Evolutionary conservation across 2,888 invertebrate genomes (phyloP), one percentile per base, ranked within the genome.

Genomic region (Nasonia oneida): DNA sequence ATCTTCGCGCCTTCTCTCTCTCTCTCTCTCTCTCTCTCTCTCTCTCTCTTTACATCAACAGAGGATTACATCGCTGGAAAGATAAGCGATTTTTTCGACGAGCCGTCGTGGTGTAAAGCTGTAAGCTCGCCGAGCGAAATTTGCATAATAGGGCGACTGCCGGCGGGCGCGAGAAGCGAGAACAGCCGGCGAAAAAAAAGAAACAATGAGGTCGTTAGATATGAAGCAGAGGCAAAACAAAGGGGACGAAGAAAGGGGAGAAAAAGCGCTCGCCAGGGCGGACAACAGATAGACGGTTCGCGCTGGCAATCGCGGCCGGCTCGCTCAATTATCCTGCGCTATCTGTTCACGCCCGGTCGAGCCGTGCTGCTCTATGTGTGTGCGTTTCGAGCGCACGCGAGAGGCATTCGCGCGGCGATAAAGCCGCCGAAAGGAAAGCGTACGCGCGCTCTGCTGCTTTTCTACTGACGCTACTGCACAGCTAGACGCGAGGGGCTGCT

Each of bases 311-410:
- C 67, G 50, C 14, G 29, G 23, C 37, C 57, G 6, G 57, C 57
- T n/a, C 8, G 77, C n/a, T 67, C 79, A 79, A 84, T 79, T 84
- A 79, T 84, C 78, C 61, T n/a, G 23, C 50, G 87, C 86, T 89
- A 89, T 89, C 89, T 83, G 86, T 90, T 90, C 87, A 88, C 89
- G 88, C 88, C 83, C 80, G 87, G 75, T 86, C 88, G 87, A 76
- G 29, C 37, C 12, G n/a, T 57, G 18, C 6, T n/a, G n/a, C 15
- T 37, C 37, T 37, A 3, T 15, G 57, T 15, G 2, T 12, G 29
- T 64, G 64, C 8, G n/a, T 29, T 29, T 10, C 64, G 64, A 14
- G 29, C 29, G 29, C 67, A 33, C 67, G 67, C 67, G 67, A 29
- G 33, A 88, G 83, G 76, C 81, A 83, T 88, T 89, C 89, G 88